Evolutionary conservation across 2,888 invertebrate species (phyloP), one percentile per base, ranked within the genome.

Genomic region (Hoplodrina ambigua): DNA sequence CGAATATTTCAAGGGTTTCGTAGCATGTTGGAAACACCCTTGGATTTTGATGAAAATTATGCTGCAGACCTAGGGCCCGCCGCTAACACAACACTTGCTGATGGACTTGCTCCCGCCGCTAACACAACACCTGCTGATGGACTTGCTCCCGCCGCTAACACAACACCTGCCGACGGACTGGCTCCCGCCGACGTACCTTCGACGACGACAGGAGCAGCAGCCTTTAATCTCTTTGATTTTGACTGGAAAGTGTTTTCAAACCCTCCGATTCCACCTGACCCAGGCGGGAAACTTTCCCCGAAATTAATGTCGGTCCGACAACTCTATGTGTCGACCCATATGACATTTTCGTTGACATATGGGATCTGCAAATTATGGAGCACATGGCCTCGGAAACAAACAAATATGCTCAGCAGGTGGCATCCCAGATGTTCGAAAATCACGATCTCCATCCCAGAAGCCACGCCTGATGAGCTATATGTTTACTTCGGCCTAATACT

Each of bases 321-420:
- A 44, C 61, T 75, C 71, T 72, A 17, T 25, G 25, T 17, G 67
- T 5, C 57, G 72, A 79, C 33, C 84, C 82, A 4, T 82, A 83
- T 72, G 74, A 76, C 19, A 59, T 72, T 49, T 85, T 82, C 55
- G 50, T 69, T 72, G 66, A 52, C 11, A 86, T 85, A 65, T 86
- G 85, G 86, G 76, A 85, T 80, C 72, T 66, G 11, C 33, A 72
- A 17, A 67, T 85, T 37, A 86, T 87, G 84, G 78, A 83, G 69
- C 46, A 77, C 69, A 84, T 86, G 41, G 82, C 55, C 8, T 5
- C 33, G 13, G 84, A 84, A 50, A 86, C 85, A 0, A 86, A 86
- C 55, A 75, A 41, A 1, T 65, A 65, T n/a, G 58, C 64, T 49
- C 64, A 64, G 49, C 33, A 33, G 33, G 4, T 65, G 49, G 49